Evolutionary conservation across 2,113 vertebrate species (phyloP), one percentile per base, ranked within the genome.

Genomic region (Odocoileus hemionus): DNA sequence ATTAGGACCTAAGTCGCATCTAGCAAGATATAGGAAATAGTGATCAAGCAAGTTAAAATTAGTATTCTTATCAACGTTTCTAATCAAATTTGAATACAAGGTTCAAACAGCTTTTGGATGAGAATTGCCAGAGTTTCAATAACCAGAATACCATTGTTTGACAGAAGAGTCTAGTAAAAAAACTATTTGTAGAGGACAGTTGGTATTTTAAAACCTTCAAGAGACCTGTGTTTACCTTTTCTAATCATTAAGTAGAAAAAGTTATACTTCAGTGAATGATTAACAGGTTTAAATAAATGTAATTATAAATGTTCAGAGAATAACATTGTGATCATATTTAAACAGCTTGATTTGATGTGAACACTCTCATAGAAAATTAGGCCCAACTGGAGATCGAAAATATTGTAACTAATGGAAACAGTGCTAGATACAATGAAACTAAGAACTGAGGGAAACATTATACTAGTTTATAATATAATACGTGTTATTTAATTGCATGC

Each of bases 211-310:
- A 97, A 97, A 97, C 25, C 94, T 98, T 96, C 85, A 91, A 91
- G 85, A 91, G 88, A 95, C 17, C 64, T 94, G 50, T 98, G 92
- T 98, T 98, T 98, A 95, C 97, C 92, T 92, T 98, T 98, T 96
- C 96, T 96, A 94, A 97, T 95, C 58, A 84, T 89, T 95, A 94
- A 93, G 86, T 61, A 96, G 94, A 97, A 97, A 98, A 98, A 96
- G 90, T 97, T 96, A 94, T 94, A 89, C 91, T 80, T 95, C 54
- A 93, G 97, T 98, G 91, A 98, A 98, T 98, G 97, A 98, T 98
- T 98, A 98, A 98, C 97, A 94, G 86, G 92, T 88, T 97, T 98
- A 97, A 96, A 98, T 98, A 98, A 94, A 94, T 94, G 50, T 95
- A 97, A 98, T 97, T 98, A 97, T 93, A 96, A 95, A 93, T 96